Percentiles rank a stretch among this genome's conserved stretches.
phyloP scores from a whole-genome alignment of 2,888 invertebrate genomes.

The Himalopsyche tibetana region DNA sequence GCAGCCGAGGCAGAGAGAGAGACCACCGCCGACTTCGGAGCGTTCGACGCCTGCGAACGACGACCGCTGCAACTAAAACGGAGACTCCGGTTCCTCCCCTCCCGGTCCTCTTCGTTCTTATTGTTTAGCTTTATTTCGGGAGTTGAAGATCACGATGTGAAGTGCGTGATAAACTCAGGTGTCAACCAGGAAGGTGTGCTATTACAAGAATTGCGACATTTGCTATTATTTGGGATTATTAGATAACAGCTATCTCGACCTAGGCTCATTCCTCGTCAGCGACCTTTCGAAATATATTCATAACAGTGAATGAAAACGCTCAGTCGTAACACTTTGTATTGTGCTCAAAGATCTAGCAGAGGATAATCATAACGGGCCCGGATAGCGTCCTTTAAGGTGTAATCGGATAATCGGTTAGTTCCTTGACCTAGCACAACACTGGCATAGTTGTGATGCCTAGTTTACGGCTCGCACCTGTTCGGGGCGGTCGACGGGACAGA shows the following conservation, averaged over 20 bases:
- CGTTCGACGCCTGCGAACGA: neutral
- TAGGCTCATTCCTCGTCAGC: neutral
- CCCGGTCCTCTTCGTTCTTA: neutral
- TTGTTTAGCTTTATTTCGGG: conserved; percentile 19
- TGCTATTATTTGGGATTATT: neutral
- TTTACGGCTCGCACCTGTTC: conserved; percentile 22
- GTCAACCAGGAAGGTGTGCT: conserved; percentile 62
- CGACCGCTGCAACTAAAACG: conserved; percentile 52
- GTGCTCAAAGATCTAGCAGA: too few relatives aligned
- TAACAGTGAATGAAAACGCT: neutral
- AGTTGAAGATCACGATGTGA: conserved; percentile 31
- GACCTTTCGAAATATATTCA: conserved; percentile 11
- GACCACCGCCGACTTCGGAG: neutral
- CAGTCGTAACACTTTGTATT: neutral
- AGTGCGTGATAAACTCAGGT: conserved; percentile 39
- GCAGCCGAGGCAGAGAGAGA: neutral
- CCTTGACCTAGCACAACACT: conserved; percentile 65
- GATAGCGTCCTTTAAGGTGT: conserved; percentile 54
- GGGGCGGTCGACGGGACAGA: conserved; percentile 48
- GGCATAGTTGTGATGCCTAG: conserved; percentile 55
- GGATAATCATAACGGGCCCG: neutral
- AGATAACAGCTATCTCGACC: neutral
- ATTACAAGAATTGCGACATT: conserved; percentile 49
- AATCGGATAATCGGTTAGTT: conserved; percentile 49
- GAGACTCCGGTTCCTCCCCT: conserved; percentile 5